Evolutionary conservation across 2,113 vertebrate genomes (phyloP), one percentile per base, ranked within the genome.

Genomic region (Trogon surrucura): DNA sequence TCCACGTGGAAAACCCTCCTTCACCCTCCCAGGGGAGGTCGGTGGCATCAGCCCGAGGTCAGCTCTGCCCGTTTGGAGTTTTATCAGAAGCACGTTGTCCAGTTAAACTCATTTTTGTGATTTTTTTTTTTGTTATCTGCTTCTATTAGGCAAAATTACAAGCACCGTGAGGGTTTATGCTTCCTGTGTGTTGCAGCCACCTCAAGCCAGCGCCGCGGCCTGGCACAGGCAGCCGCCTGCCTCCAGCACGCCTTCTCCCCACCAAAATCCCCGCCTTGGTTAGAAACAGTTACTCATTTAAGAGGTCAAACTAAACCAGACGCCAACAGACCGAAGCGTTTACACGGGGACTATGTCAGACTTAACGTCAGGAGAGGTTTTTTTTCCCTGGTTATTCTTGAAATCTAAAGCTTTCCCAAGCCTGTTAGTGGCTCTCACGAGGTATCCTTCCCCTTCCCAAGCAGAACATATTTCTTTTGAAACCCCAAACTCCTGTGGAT

Each of bases 281-380:
- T 29, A 62, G 41, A 48, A 92, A 45, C 58, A 77, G n/a, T 26
- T n/a, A 9, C 27, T 30, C 47, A 13, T 78, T 91, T 58, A 36
- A 62, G 75, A 86, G 61, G 54, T 64, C 80, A 71, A 50, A 89
- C 34, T 71, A 81, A 95, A 80, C 30, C 41, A 89, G 69, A 73
- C 3, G 2, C 71, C 61, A 73, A 30, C 45, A 89, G 34, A 75
- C 18, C 1, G 1, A 79, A 85, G 50, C 48, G 64, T 80, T 85
- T 73, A 45, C 41, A 71, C 0, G 0, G 70, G n/a, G 26, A 36
- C 36, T 44, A 16, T 48, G 36, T 44, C 29, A 60, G 45, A 36
- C 18, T 75, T 53, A 29, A 41, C 0, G 0, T 30, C 9, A 80
- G 54, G 21, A 79, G 44, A 58, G 54, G 6, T n/a, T 15, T 66